These are phyloP conservation scores for Aporophyla nigra DNA, from an alignment of 2,888 invertebrate genomes.

Conservation along the genomic window DNA sequence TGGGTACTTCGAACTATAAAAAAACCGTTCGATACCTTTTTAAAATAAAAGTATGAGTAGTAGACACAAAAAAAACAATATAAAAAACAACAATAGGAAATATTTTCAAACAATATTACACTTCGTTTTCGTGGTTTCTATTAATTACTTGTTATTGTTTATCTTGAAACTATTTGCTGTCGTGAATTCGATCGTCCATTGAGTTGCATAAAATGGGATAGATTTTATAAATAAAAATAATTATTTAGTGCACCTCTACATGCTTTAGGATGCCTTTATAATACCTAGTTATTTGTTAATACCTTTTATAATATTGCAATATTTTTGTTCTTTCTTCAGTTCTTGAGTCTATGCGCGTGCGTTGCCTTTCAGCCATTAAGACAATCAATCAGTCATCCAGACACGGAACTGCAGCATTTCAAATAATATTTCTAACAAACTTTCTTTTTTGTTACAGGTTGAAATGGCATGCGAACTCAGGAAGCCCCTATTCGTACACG, in stretches of 20 bases:
- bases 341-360: not conserved
- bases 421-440: constrained; percentile 15
- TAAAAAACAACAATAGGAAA: too few relatives aligned
- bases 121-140: too few relatives aligned
- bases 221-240: not conserved
- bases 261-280: not conserved
- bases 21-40: too few relatives aligned
- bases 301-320: not conserved
- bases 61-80: too few relatives aligned
- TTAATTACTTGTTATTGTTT: too few relatives aligned
- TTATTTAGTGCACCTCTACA: not conserved
- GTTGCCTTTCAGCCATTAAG: too few relatives aligned
- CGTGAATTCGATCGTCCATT: too few relatives aligned
- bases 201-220: too few relatives aligned
- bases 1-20: too few relatives aligned
- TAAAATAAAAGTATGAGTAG: too few relatives aligned
- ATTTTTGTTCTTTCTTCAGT: not conserved
- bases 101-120: too few relatives aligned
- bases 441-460: constrained; percentile 88
- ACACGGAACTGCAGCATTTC: not conserved
- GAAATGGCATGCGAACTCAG: constrained; percentile 96
- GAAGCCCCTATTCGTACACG: constrained; percentile 97
- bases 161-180: too few relatives aligned
- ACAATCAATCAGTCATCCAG: constrained; percentile 11
- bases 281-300: not conserved